Evolutionary conservation across 2,113 vertebrate species (phyloP).

Genomic region (Nesospiza acunhae): DNA sequence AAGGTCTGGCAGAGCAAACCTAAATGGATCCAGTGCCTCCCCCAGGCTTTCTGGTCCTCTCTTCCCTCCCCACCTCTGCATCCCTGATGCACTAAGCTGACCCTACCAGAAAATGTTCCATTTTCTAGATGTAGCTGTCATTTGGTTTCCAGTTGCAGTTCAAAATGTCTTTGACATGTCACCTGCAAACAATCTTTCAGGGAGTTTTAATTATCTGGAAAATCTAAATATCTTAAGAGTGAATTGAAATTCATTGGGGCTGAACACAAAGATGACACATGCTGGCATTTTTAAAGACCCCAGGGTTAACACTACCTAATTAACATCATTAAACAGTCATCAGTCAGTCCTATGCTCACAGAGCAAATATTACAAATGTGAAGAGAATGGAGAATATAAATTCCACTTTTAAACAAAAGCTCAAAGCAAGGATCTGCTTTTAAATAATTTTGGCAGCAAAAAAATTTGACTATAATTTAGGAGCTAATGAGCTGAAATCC

Average conservation of each 20-base stretch:
- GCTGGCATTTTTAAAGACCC: not conserved
- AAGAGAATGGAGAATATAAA: not conserved
- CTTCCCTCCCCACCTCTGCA: not conserved
- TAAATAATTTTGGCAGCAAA: not conserved
- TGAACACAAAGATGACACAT: not conserved
- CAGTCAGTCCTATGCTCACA: not conserved
- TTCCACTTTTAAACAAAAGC: not conserved
- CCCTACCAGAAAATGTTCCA: not conserved
- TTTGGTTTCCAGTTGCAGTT: not conserved
- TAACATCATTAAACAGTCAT: not conserved
- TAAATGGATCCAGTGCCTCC: rapidly evolving
- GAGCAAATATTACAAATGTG: not conserved
- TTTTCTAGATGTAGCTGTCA: not conserved
- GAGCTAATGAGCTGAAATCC: not conserved
- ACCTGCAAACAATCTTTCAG: not conserved
- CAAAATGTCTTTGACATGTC: not conserved
- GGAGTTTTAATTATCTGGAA: slow-evolving; percentile 7
- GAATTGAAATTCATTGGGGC: not conserved
- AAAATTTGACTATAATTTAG: not conserved
- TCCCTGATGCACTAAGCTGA: not conserved
- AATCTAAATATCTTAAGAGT: not conserved
- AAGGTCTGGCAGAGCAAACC: not conserved
- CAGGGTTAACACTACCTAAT: not conserved
- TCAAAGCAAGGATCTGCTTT: not conserved
- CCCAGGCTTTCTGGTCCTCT: not conserved